These are phyloP conservation scores for Tachina lurida DNA, from an alignment of 2,888 invertebrate species.

Conservation along the genomic window DNA sequence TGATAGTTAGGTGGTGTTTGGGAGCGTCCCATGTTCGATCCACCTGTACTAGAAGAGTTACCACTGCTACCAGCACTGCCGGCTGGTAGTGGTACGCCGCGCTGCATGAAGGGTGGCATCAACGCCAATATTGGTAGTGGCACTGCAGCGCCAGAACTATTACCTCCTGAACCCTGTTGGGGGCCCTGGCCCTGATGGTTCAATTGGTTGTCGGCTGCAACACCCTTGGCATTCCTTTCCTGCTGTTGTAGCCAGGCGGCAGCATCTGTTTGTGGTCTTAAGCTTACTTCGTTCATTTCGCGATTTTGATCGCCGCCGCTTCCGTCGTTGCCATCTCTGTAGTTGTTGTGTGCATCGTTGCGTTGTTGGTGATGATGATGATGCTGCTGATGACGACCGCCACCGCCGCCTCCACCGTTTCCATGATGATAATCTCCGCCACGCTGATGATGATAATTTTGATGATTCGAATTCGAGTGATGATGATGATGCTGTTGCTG, in stretches of 20 bases:
- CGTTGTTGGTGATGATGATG: constrained; percentile 75
- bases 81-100: constrained; percentile 77
- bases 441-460: constrained; percentile 71
- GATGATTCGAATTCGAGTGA: constrained; percentile 74
- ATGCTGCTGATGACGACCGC: constrained; percentile 70
- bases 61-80: constrained; percentile 67
- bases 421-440: constrained; percentile 71
- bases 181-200: constrained; percentile 84
- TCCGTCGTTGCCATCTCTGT: constrained; percentile 82
- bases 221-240: constrained; percentile 83
- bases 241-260: constrained; percentile 81
- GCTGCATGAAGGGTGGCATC: constrained; percentile 89
- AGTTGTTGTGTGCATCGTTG: constrained; percentile 78
- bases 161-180: constrained; percentile 80
- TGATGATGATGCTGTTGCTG: constrained; percentile 73
- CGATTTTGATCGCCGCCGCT: constrained; percentile 74
- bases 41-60: constrained; percentile 69
- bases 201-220: constrained; percentile 76
- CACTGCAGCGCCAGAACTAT: constrained; percentile 80
- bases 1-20: constrained; percentile 77
- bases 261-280: constrained; percentile 82
- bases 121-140: constrained; percentile 89
- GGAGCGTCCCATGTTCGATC: constrained; percentile 61
- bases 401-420: constrained; percentile 66
- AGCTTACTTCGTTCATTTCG: constrained; percentile 79